Evolutionary conservation across 2,888 invertebrate genomes (phyloP).

Genomic region (Idaea aversata): DNA sequence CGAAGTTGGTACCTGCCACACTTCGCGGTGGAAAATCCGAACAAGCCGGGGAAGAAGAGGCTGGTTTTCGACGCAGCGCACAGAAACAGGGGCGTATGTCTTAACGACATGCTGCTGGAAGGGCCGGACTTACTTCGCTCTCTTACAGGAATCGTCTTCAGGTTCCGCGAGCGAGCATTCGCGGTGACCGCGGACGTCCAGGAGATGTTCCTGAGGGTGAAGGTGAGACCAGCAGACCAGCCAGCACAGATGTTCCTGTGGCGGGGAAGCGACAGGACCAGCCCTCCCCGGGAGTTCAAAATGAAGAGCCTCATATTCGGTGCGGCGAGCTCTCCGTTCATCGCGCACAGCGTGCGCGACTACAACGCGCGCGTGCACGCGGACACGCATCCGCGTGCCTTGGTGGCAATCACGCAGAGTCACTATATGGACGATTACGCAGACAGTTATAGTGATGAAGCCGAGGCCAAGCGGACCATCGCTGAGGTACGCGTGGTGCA

Average conservation of each 20-base stretch:
- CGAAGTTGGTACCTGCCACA: slow-evolving; percentile 7
- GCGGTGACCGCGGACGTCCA: background rate
- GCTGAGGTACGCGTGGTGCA: background rate
- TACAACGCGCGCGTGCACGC: no score
- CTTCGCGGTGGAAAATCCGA: slow-evolving; percentile 8
- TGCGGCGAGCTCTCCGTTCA: no score
- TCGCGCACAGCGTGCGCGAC: no score
- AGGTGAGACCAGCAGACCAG: no score
- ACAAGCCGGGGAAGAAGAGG: slow-evolving; percentile 5
- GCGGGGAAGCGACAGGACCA: no score
- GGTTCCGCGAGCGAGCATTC: slow-evolving; percentile 5
- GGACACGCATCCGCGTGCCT: no score
- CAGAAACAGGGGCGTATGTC: background rate
- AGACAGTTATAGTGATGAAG: background rate
- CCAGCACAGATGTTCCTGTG: no score
- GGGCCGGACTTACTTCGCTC: slow-evolving; percentile 9
- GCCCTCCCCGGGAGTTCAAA: no score
- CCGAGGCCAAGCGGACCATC: background rate
- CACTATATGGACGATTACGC: background rate
- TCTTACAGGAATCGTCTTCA: slow-evolving; percentile 8
- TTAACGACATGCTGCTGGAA: slow-evolving; percentile 6
- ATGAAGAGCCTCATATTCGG: no score
- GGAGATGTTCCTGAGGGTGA: no score
- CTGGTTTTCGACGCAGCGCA: slow-evolving; percentile 4
- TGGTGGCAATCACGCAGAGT: no score